phyloP scores from a whole-genome alignment of 1,140 invertebrate genomes.

The Monomorium pharaonis region DNA sequence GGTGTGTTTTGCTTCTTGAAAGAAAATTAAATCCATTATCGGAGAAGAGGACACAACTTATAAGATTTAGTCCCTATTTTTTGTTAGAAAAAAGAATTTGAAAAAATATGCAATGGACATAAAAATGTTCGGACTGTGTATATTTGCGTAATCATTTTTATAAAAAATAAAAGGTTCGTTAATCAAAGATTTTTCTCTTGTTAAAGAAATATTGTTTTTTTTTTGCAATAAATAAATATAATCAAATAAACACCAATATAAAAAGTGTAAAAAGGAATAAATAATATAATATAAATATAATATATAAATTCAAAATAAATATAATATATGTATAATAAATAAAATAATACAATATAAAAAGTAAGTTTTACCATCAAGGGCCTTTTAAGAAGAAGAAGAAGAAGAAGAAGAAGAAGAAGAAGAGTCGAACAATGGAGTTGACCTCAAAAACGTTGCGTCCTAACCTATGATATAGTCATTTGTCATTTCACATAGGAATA shows the following conservation, averaged over 20 bases:
- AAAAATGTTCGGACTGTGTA: background rate
- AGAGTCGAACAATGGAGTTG: background rate
- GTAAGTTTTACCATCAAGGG: background rate
- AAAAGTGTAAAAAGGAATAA: no score
- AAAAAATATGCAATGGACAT: background rate
- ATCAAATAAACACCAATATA: no score
- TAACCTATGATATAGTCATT: background rate
- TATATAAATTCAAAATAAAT: no score
- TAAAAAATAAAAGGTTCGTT: no score
- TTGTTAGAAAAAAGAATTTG: background rate
- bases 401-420: no score
- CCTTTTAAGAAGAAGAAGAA: no score
- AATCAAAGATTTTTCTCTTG: background rate
- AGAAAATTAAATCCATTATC: slow-evolving; percentile 7
- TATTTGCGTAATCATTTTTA: background rate
- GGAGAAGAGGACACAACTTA: background rate
- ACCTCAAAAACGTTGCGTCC: background rate
- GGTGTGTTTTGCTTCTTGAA: background rate
- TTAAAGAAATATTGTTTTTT: background rate
- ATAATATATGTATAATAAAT: no score
- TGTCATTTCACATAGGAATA: background rate
- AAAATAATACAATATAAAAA: no score
- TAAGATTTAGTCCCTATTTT: background rate
- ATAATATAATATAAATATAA: no score
- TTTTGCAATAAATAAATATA: background rate